Base-by-base conservation (phyloP, 2,888 invertebrate species). In the Parochlus steinenii region DNA sequence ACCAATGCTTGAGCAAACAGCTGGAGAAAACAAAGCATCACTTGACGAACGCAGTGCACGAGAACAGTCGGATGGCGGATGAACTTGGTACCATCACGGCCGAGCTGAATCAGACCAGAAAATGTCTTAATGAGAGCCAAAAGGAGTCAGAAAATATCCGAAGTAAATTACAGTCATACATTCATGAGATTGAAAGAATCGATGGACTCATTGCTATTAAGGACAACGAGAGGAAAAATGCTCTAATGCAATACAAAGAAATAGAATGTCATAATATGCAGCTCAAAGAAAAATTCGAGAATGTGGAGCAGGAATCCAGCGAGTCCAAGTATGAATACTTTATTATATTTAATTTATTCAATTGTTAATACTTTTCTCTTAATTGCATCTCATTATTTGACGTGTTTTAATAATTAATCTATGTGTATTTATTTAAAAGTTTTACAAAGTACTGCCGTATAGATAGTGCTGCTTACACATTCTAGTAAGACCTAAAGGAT, bases 11-110 rank as follows among this genome's bases (percentile, higher is more conserved):
- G 2, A 16, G 22, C n/a, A 34, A 34, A n/a, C 34, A 34, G 17
- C 28, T 34, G 5, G 34, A 34, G 22, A 28, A 27, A 20, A 34
- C 34, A 2, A 34, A 34, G 6, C 34, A 34, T 34, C 34, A 34
- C 19, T 22, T 34, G 16, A 34, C 34, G 5, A 34, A 34, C 20
- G 34, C 34, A 10, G 23, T 34, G 10, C 34, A 34, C 17, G 34
- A 34, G n/a, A 34, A 34, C 15, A 11, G 34, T 5, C 19, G 34
- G 15, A 34, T 34, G 34, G 28, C 28, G 15, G 34, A 34, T 28
- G 34, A 34, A n/a, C 22, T 34, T 3, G 28, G 28, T n/a, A 15
- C 28, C 8, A 34, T 34, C 8, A 34, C 34, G n/a, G 27, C 34
- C 14, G 28, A 27, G 11, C 20, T 34, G 5, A 34, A 34, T 28